Conservation (phyloP, 1,140 invertebrate genomes). For the Laodelphax striatellus region DNA sequence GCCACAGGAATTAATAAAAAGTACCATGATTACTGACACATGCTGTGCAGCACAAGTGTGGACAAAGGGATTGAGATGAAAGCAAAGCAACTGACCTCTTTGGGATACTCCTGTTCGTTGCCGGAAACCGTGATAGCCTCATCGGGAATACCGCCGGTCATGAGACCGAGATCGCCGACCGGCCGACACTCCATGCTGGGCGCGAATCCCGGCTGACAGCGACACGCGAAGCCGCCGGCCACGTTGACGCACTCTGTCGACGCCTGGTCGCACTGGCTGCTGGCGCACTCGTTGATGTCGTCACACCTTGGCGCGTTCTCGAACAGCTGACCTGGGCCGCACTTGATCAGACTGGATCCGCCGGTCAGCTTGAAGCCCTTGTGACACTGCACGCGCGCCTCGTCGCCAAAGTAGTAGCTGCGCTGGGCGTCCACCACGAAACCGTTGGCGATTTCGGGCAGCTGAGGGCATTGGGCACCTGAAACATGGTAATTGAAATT, state of each 20-base stretch:
- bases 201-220: slow-evolving; percentile 72
- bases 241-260: slow-evolving; percentile 88
- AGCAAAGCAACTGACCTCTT: slow-evolving; percentile 47
- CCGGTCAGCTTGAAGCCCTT: slow-evolving; percentile 77
- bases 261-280: slow-evolving; percentile 76
- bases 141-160: slow-evolving; percentile 80
- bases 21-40: too few species aligned
- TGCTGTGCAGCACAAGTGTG: too few species aligned
- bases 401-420: slow-evolving; percentile 77
- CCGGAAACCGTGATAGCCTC: slow-evolving; percentile 77
- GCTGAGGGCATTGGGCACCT: slow-evolving; percentile 65
- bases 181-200: slow-evolving; percentile 82
- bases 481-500: slow-evolving; percentile 10
- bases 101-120: slow-evolving; percentile 66
- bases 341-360: slow-evolving; percentile 78
- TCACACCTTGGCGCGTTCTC: slow-evolving; percentile 75
- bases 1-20: too few species aligned
- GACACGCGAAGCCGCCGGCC: slow-evolving; percentile 83
- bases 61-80: too few species aligned
- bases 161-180: slow-evolving; percentile 75
- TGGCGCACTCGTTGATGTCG: slow-evolving; percentile 88
- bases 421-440: slow-evolving; percentile 64
- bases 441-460: slow-evolving; percentile 75
- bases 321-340: slow-evolving; percentile 75
- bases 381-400: slow-evolving; percentile 84